A percentile compares a stretch with the other conserved stretches of the same genome.
Evolutionary conservation across 2,113 vertebrate species (phyloP).

Genomic region (Typhlomys cinereus): DNA sequence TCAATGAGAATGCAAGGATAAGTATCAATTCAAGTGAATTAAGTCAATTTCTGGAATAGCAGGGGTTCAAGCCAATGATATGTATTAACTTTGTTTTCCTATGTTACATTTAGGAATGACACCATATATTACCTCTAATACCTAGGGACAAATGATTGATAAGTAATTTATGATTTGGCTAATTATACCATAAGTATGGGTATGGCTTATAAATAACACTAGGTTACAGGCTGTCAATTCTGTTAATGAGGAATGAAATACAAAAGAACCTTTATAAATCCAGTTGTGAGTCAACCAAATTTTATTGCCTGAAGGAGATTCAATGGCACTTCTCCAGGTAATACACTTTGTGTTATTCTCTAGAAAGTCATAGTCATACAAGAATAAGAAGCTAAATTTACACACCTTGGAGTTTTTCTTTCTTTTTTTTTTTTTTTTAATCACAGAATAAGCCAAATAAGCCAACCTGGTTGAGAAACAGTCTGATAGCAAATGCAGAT

Average conservation of each 20-base stretch:
- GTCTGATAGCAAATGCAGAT: neutral
- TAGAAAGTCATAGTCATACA: neutral
- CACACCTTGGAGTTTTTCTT: too few species aligned
- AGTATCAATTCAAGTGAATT: slow-evolving; percentile 47
- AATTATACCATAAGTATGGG: slow-evolving; percentile 46
- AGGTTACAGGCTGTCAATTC: slow-evolving; percentile 48
- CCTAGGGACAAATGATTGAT: slow-evolving; percentile 61
- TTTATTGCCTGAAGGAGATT: slow-evolving; percentile 3
- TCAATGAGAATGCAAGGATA: slow-evolving; percentile 1
- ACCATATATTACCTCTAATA: slow-evolving; percentile 31
- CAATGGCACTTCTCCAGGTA: slow-evolving; percentile 29
- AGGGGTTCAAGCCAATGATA: neutral
- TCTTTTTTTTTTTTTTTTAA: too few species aligned
- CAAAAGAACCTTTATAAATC: slow-evolving; percentile 52
- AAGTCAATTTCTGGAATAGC: slow-evolving; percentile 45
- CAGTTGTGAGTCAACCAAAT: slow-evolving; percentile 39
- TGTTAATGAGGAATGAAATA: slow-evolving; percentile 62
- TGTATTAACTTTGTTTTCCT: slow-evolving; percentile 36
- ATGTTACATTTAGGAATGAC: slow-evolving; percentile 2
- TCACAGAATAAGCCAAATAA: neutral
- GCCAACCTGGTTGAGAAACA: neutral
- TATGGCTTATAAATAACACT: slow-evolving; percentile 61
- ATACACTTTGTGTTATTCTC: neutral
- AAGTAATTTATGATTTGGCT: slow-evolving; percentile 58
- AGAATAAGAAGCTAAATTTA: slow-evolving; percentile 13